Conservation (phyloP, 2,113 vertebrate genomes). For the Chelonoidis abingdonii region DNA sequence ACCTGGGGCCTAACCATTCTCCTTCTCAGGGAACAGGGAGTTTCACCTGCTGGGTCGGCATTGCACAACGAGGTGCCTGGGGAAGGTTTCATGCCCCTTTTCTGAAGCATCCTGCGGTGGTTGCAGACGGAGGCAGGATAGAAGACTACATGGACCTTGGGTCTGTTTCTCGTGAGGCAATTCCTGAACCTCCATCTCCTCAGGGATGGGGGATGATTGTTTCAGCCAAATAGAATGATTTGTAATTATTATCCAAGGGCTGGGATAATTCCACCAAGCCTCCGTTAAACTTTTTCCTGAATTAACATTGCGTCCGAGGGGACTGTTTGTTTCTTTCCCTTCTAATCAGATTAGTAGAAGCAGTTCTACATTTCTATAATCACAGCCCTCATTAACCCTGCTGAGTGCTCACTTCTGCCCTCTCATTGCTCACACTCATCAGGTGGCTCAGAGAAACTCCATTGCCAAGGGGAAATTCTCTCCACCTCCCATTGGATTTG, state of each 20-base stretch:
- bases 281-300: rapidly evolving
- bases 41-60: not conserved
- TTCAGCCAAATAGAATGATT: rapidly evolving
- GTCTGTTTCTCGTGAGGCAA: not conserved
- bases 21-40: not conserved
- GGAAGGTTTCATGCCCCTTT: not conserved
- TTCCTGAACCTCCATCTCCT: not conserved
- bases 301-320: rapidly evolving
- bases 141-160: not conserved
- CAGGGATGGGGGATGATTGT: not conserved
- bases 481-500: not conserved
- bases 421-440: not conserved
- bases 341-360: conserved; percentile 1
- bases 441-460: not conserved
- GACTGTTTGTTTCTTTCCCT: not conserved
- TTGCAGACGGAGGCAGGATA: not conserved
- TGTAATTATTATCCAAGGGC: not conserved
- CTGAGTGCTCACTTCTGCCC: not conserved
- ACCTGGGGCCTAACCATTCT: not conserved
- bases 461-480: not conserved
- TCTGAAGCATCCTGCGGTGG: not conserved
- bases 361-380: rapidly evolving
- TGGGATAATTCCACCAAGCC: not conserved
- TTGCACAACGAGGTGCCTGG: not conserved
- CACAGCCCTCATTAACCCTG: rapidly evolving